Evolutionary conservation across 2,113 vertebrate genomes (phyloP).

Genomic region (Psittacula cyanocephala): DNA sequence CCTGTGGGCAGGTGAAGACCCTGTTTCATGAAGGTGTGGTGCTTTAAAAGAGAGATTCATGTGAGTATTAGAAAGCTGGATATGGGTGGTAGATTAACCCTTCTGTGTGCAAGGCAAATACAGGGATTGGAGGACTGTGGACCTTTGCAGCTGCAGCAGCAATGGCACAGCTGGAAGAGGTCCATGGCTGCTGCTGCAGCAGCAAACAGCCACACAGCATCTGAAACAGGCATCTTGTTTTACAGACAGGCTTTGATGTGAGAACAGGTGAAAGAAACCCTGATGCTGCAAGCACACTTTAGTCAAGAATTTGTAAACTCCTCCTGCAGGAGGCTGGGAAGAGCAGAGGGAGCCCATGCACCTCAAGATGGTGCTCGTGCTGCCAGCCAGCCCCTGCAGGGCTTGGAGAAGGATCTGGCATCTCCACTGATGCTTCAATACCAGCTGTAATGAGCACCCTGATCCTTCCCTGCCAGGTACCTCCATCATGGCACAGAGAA

Average conservation of each 20-base stretch:
- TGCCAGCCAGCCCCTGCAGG: not conserved
- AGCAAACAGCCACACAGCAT: fast-evolving
- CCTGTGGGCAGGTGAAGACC: not conserved
- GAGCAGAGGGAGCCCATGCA: not conserved
- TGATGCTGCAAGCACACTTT: not conserved
- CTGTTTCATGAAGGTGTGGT: not conserved
- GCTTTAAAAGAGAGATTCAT: not conserved
- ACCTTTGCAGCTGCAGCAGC: not conserved
- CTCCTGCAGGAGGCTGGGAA: not conserved
- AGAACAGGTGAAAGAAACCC: not conserved
- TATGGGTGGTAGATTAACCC: not conserved
- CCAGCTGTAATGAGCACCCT: not conserved
- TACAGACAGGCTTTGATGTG: not conserved
- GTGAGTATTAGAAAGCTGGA: not conserved
- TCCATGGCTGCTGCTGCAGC: not conserved
- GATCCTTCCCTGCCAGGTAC: not conserved
- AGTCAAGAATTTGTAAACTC: not conserved
- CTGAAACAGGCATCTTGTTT: not conserved
- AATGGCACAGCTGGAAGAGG: not conserved
- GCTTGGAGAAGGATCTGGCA: not conserved
- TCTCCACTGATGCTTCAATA: not conserved
- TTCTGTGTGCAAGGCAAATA: not conserved
- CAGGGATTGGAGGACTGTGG: fast-evolving
- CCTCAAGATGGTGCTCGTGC: not conserved
- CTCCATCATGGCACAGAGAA: not conserved